phyloP scores from a whole-genome alignment of 2,113 vertebrate genomes.

The Tichodroma muraria region DNA sequence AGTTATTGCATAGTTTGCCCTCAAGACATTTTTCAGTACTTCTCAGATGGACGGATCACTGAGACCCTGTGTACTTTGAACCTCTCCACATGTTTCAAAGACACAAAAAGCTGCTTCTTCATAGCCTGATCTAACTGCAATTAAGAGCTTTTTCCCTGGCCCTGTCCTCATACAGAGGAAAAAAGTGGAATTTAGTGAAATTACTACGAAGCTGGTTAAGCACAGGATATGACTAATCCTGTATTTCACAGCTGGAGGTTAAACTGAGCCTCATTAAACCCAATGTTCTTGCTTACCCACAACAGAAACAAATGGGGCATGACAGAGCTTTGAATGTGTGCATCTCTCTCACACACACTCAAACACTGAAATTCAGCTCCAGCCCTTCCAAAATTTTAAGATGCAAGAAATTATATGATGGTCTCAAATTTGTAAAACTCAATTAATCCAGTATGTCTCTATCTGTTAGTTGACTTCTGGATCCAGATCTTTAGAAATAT shows the following conservation, averaged over 20 bases:
- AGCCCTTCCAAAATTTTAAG: neutral
- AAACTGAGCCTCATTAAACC: conserved; percentile 61
- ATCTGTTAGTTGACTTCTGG: neutral
- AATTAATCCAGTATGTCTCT: neutral
- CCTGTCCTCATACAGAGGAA: neutral
- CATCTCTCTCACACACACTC: neutral
- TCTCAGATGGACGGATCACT: neutral
- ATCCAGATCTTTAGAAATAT: neutral
- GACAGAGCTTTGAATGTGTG: neutral
- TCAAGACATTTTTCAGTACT: neutral
- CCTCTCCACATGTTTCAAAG: neutral
- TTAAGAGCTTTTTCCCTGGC: neutral
- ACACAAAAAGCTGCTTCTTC: neutral
- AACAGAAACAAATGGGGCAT: conserved; percentile 44
- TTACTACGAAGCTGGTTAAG: conserved; percentile 47
- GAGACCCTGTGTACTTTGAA: neutral
- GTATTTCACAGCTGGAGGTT: conserved; percentile 53
- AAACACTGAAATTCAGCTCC: neutral
- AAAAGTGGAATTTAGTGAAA: conserved; percentile 3
- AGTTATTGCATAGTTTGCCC: neutral
- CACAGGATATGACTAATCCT: conserved; percentile 49
- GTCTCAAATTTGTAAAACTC: neutral
- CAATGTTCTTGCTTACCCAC: conserved; percentile 14
- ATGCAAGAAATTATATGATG: neutral
- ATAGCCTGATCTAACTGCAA: neutral